Base-by-base conservation (phyloP, 2,113 vertebrate species). In the Microcebus ravelobensis region DNA sequence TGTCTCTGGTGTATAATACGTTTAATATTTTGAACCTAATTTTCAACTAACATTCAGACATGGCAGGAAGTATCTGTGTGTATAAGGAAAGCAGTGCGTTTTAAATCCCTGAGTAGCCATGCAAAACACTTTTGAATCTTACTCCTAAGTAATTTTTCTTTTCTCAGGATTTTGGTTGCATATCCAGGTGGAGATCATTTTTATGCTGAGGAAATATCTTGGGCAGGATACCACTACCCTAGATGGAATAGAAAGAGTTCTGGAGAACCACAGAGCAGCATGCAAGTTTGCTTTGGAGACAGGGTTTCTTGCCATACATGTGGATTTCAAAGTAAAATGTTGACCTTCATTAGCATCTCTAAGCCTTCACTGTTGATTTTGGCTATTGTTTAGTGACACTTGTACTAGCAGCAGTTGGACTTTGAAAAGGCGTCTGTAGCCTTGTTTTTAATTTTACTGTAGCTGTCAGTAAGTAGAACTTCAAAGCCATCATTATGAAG, bases 281-380 rank as follows among this genome's bases (percentile, higher is more conserved):
- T 59, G 67, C 9, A n/a, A 86, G 45, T 97, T 97, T 92, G 65
- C 85, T 97, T 95, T 97, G 93, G 95, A 91, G 70, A 77, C 45
- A 77, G 57, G 36, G 13, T 77, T 87, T 86, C 89, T 90, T 55
- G n/a, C 93, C 48, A 45, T 95, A 71, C 36, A 13, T 87, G 84
- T 81, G 55, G 59, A 97, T 97, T 98, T 96, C 93, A 97, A 98
- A 98, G 93, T 87, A 65, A 91, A 96, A 96, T 36, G n/a, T 93
- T 95, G 94, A 77, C 90, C 90, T 92, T 23, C 52, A 94, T 98
- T 97, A 96, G 48, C 85, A 93, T 97, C 89, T 84, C 86, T 91
- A 77, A 96, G 74, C 57, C 31, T 87, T 57, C 29, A 4, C 20
- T 97, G 93, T 95, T 97, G 96, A 42, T 94, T 87, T 97, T 96